A percentile compares a stretch with the other conserved stretches of the same genome.
Evolutionary conservation across 2,888 invertebrate genomes (phyloP).

Genomic region (Drosophila paucipuncta): DNA sequence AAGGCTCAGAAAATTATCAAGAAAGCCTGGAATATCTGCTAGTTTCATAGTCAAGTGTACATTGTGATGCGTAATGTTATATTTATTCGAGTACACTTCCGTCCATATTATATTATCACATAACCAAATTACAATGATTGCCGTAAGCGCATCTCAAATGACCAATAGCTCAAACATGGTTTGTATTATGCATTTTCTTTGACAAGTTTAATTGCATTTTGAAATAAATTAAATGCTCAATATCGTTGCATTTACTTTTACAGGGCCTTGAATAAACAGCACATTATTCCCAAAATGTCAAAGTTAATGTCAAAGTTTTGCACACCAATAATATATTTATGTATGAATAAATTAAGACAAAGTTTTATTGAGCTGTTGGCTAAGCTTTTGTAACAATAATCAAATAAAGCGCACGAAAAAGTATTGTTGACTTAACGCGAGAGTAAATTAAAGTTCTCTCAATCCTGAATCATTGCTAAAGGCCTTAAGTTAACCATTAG

Average conservation of each 20-base stretch:
- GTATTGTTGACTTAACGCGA: constrained; percentile 29
- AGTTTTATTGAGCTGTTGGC: constrained; percentile 6
- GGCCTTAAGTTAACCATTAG: constrained; percentile 26
- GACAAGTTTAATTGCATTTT: neutral
- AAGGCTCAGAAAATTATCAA: neutral
- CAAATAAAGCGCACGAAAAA: neutral
- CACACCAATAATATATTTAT: neutral
- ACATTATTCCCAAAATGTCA: neutral
- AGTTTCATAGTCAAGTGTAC: neutral
- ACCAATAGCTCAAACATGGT: neutral
- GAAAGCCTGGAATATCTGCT: neutral
- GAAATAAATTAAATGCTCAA: neutral
- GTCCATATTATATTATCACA: neutral
- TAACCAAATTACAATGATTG: neutral
- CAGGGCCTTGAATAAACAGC: neutral
- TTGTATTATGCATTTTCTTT: neutral
- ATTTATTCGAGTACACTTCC: neutral
- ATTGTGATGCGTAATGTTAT: neutral
- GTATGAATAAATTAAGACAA: constrained; percentile 9
- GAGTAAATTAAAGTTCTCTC: constrained; percentile 15
- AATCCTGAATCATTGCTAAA: constrained; percentile 33
- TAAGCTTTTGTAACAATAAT: neutral
- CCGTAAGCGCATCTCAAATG: neutral
- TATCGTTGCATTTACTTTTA: neutral
- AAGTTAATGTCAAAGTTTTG: neutral